phyloP scores from a whole-genome alignment of 2,888 invertebrate genomes.

The Callyntrura sp. region DNA sequence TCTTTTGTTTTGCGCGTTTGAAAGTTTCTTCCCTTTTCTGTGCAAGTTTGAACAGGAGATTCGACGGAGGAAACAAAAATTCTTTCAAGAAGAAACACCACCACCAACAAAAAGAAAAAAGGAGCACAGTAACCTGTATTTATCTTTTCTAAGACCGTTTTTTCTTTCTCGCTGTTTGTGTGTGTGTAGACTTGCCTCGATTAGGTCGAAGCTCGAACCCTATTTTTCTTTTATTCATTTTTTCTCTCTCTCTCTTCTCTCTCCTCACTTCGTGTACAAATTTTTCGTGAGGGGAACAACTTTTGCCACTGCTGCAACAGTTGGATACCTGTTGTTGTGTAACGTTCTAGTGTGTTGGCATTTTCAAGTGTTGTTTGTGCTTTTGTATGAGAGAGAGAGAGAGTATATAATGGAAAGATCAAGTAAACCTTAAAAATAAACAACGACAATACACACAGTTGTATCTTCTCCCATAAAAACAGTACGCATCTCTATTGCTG shows the following conservation, averaged over 20 bases:
- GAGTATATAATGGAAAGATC: too few relatives aligned
- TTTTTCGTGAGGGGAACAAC: not conserved
- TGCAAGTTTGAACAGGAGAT: slow-evolving; percentile 67
- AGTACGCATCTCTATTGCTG: slow-evolving; percentile 24
- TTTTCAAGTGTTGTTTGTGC: slow-evolving; percentile 22
- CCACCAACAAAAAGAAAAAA: slow-evolving; percentile 38
- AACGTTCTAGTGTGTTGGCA: too few relatives aligned
- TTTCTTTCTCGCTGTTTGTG: too few relatives aligned
- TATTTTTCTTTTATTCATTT: slow-evolving; percentile 38
- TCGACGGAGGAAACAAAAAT: too few relatives aligned
- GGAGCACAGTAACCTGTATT: slow-evolving; percentile 41
- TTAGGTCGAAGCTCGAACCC: too few relatives aligned
- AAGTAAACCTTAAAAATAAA: too few relatives aligned
- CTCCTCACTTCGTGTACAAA: not conserved
- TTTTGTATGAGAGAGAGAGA: not conserved
- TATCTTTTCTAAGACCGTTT: slow-evolving; percentile 46
- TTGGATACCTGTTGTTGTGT: slow-evolving; percentile 45
- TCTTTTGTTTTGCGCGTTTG: slow-evolving; percentile 58
- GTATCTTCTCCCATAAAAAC: too few relatives aligned
- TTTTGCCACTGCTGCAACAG: not conserved
- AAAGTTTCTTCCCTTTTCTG: slow-evolving; percentile 50
- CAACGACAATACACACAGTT: too few relatives aligned
- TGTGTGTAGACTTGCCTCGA: too few relatives aligned
- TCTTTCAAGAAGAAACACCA: slow-evolving; percentile 45
- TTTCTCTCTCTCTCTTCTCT: too few relatives aligned